Evolutionary conservation across 2,797 vertebrate species (phyloP).

Genomic region (Pantherophis vulpinus): DNA sequence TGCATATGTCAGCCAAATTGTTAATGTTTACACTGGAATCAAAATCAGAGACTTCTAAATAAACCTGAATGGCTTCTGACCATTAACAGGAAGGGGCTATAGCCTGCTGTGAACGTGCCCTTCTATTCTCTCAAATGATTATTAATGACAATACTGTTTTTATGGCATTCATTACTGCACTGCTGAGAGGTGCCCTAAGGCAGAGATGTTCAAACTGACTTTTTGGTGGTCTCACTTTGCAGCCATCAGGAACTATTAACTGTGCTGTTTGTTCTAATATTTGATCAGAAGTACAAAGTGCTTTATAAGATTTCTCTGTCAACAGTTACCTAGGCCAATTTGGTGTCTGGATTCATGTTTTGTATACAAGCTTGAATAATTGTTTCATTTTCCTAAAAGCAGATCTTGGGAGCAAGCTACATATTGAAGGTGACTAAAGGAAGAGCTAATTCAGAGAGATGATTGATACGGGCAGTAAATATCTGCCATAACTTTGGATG

Average conservation of each 20-base stretch:
- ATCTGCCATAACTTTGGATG: background rate
- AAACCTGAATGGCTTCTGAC: background rate
- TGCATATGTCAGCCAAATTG: background rate
- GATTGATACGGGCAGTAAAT: background rate
- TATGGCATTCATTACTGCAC: conserved; percentile 25
- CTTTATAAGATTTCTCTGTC: background rate
- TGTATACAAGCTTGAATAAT: background rate
- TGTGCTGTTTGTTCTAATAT: conserved; percentile 15
- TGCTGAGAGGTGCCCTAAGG: conserved; percentile 42
- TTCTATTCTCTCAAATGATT: conserved; percentile 25
- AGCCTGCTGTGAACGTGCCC: conserved; percentile 22
- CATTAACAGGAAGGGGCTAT: conserved; percentile 32
- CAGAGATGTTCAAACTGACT: conserved; percentile 24
- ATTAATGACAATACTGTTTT: conserved; percentile 37
- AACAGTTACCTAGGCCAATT: background rate
- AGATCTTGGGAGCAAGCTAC: background rate
- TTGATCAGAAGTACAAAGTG: background rate
- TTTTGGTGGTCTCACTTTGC: conserved; percentile 29
- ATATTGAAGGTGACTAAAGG: background rate
- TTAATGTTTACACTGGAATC: conserved; percentile 4
- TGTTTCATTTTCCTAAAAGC: background rate
- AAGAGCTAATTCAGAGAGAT: background rate
- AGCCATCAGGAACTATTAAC: conserved; percentile 27
- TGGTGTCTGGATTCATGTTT: background rate
- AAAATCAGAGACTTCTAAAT: conserved; percentile 1